Evolutionary conservation across 2,113 vertebrate genomes (phyloP).

Genomic region (Neodon shergylaensis): DNA sequence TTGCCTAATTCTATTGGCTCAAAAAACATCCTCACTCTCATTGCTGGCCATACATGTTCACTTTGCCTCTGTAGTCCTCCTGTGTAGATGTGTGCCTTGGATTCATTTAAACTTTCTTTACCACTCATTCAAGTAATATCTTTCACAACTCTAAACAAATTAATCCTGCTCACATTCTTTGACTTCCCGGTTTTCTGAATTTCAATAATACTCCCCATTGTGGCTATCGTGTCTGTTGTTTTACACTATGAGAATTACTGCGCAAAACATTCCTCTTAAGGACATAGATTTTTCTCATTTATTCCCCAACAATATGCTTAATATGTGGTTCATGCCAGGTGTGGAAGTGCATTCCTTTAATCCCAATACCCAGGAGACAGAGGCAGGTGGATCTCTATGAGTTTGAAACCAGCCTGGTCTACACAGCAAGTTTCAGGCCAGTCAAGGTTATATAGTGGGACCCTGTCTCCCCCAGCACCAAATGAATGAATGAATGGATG

Average conservation of each 20-base stretch:
- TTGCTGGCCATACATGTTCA: not conserved
- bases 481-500: no score
- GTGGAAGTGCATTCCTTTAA: not conserved
- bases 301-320: conserved; percentile 37
- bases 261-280: not conserved
- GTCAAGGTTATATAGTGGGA: not conserved
- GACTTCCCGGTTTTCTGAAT: not conserved
- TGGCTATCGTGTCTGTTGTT: not conserved
- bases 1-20: not conserved
- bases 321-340: not conserved
- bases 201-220: not conserved
- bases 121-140: conserved; percentile 16
- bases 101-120: conserved; percentile 16
- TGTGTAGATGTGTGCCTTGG: not conserved
- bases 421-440: not conserved
- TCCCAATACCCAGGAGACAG: not conserved
- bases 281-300: conserved; percentile 32
- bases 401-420: not conserved
- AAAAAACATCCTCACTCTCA: not conserved
- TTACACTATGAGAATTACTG: not conserved
- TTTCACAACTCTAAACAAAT: conserved; percentile 26
- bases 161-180: conserved; percentile 6
- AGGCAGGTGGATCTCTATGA: not conserved
- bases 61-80: not conserved
- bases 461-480: not conserved